A percentile compares a stretch with the other conserved stretches of the same genome.
These are phyloP conservation scores for Procambarus clarkii DNA, from an alignment of 1,140 invertebrate genomes.

Conservation along the genomic window DNA sequence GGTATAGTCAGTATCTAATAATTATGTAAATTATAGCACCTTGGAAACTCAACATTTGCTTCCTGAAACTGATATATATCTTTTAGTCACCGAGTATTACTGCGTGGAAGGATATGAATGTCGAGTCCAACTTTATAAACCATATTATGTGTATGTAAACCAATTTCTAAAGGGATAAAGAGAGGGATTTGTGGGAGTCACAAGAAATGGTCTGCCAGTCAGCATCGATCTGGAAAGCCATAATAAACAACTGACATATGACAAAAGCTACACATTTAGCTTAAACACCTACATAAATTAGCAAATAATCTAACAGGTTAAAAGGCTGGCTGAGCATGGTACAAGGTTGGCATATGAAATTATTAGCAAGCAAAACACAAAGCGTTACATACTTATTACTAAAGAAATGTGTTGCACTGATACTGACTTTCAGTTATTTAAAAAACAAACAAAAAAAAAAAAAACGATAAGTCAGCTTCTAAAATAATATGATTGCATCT, in stretches of 20 bases:
- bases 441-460: not conserved
- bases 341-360: no score
- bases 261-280: not conserved
- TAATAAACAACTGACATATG: not conserved
- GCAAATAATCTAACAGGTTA: not conserved
- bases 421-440: not conserved
- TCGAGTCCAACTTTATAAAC: no score
- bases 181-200: not conserved
- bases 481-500: constrained; percentile 35
- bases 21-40: no score
- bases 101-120: no score
- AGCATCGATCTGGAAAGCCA: not conserved
- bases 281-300: not conserved
- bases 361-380: not conserved
- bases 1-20: no score
- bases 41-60: no score
- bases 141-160: no score
- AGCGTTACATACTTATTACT: not conserved
- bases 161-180: not conserved
- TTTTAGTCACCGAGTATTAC: no score
- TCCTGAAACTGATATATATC: no score
- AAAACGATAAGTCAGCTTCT: not conserved
- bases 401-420: not conserved
- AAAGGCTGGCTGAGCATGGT: not conserved
- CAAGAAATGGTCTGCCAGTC: not conserved